These are phyloP conservation scores for Leptothorax acervorum DNA, from an alignment of 2,888 invertebrate species.

Conservation along the genomic window DNA sequence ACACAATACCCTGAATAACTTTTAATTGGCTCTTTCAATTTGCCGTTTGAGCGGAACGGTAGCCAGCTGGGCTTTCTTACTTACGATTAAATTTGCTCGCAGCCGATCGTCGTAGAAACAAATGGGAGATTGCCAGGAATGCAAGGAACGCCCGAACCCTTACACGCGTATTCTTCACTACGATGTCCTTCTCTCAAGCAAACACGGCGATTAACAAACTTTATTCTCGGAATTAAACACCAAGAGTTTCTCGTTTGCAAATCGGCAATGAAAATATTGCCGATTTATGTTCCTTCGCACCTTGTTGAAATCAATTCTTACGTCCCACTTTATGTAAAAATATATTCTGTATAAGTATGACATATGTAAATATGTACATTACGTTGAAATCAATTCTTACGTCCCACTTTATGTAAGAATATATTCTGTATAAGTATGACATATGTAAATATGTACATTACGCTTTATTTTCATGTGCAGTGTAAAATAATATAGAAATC, in stretches of 20 bases:
- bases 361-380: no score
- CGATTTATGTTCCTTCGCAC: background rate
- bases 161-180: slow-evolving; percentile 17
- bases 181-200: slow-evolving; percentile 10
- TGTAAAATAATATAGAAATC: background rate
- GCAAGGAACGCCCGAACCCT: slow-evolving; percentile 22
- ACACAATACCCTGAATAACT: slow-evolving; percentile 71
- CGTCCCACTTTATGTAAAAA: background rate
- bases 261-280: background rate
- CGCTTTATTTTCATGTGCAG: background rate
- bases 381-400: background rate
- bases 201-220: slow-evolving; percentile 41
- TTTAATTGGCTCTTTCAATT: slow-evolving; percentile 81
- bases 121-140: slow-evolving; percentile 56
- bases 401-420: background rate
- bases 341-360: background rate
- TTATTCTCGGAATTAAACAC: slow-evolving; percentile 27
- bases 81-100: slow-evolving; percentile 71
- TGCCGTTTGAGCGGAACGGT: slow-evolving; percentile 67
- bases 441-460: no score
- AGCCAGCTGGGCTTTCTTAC: slow-evolving; percentile 65
- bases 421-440: background rate
- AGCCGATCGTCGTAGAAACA: slow-evolving; percentile 58
- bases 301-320: background rate
- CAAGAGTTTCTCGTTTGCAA: background rate